phyloP scores from a whole-genome alignment of 2,888 invertebrate genomes.

The Allacma fusca region DNA sequence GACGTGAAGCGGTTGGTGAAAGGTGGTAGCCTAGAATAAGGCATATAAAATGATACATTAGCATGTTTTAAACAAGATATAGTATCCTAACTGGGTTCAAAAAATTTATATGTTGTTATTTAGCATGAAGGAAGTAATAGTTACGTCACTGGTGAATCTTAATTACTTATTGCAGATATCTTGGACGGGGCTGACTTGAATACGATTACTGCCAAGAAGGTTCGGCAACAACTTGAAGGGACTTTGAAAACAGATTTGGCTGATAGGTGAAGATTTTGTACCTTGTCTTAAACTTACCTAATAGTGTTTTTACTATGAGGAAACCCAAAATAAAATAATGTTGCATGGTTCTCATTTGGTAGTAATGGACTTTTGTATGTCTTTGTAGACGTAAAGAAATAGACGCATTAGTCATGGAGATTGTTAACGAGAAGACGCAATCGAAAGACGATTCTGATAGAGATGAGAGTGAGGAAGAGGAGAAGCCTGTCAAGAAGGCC shows the following conservation, averaged over 20 bases:
- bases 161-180: conserved; percentile 77
- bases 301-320: no score
- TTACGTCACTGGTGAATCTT: no score
- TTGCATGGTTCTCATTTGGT: neutral
- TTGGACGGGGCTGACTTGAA: conserved; percentile 86
- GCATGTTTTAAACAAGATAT: no score
- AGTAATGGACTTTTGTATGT: neutral
- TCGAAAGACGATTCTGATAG: conserved; percentile 64
- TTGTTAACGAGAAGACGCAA: conserved; percentile 67
- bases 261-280: conserved; percentile 67
- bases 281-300: no score
- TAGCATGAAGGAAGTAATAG: no score
- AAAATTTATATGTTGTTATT: no score
- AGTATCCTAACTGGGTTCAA: no score
- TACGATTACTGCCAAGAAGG: conserved; percentile 86
- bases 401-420: conserved; percentile 86
- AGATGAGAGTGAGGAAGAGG: conserved; percentile 67
- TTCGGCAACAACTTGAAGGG: conserved; percentile 84
- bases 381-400: conserved; percentile 86
- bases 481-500: conserved; percentile 43
- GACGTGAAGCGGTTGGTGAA: no score
- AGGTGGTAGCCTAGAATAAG: no score
- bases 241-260: conserved; percentile 79
- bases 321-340: no score
- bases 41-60: no score